Base-by-base conservation (phyloP, 2,888 invertebrate genomes). In the Erebia ligea region DNA sequence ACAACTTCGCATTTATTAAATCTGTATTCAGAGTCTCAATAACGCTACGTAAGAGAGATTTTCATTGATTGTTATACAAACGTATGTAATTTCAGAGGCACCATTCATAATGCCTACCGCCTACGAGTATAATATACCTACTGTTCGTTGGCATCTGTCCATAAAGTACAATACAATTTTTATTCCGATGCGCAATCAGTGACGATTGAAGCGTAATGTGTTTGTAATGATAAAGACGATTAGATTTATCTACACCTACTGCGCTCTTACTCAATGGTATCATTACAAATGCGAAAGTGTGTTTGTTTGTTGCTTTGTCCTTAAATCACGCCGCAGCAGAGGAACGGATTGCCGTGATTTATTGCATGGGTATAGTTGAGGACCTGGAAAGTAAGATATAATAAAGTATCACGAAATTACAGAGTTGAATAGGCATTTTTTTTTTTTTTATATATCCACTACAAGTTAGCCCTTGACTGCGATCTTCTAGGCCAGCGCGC, bases 171-270 rank as follows among this genome's bases (percentile, higher is more conserved):
- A 67, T 54, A 68, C 42, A 67, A 62, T 69, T 69, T 68, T 72
- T 48, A 67, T 34, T 69, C 40, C 57, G 17, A 63, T 72, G 74
- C 73, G 73, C 73, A 74, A 76, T 70, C 73, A 73, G 65, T 68
- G 67, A 13, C 69, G 70, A 67, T 69, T 69, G 68, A 68, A 73
- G 10, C 9, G 59, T 59, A 57, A 17, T 59, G 40, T 42, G 17
- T 59, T 42, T n/a, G 17, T 9, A 59, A 40, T 40, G 59, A 59
- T 42, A 42, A 59, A 17, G 59, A 42, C 40, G 40, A 10, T 59
- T 15, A 42, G 59, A 59, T 40, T 59, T 17, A 42, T 59, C 34
- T 34, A 34, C 34, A 34, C 9, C 17, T n/a, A 17, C n/a, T 52
- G n/a, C 50, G 9, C 8, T 52, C 17, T 52, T 52, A 52, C 17